These are phyloP conservation scores for Scomber japonicus DNA, from an alignment of 2,113 vertebrate genomes.

Conservation along the genomic window DNA sequence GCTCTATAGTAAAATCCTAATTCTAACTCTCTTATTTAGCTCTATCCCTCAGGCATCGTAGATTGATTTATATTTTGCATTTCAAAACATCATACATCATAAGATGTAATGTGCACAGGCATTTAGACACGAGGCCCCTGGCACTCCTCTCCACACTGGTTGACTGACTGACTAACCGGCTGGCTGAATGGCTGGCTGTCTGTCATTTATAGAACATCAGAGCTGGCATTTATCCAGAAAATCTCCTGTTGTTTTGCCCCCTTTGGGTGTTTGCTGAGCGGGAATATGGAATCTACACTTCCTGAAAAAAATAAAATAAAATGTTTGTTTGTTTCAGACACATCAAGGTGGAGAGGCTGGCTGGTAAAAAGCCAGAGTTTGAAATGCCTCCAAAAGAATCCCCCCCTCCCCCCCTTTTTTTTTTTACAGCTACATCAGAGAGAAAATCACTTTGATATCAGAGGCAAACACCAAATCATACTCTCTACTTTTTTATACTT, in stretches of 20 bases:
- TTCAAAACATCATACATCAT: conserved; percentile 70
- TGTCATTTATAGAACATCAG: conserved; percentile 73
- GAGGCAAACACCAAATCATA: conserved; percentile 57
- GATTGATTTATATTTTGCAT: conserved; percentile 75
- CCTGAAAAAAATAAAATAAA: conserved; percentile 63
- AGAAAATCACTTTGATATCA: conserved; percentile 65
- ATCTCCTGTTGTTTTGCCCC: conserved; percentile 53
- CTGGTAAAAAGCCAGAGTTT: conserved; percentile 61
- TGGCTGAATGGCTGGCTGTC: conserved; percentile 59
- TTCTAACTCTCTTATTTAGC: conserved; percentile 53
- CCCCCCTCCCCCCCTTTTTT: background rate
- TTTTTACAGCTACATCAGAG: conserved; percentile 51
- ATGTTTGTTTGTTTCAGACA: conserved; percentile 61
- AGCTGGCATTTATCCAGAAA: conserved; percentile 64
- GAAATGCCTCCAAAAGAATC: conserved; percentile 58
- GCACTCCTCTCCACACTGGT: conserved; percentile 50
- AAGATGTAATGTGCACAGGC: conserved; percentile 61
- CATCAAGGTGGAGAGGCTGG: conserved; percentile 66
- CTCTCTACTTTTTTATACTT: conserved; percentile 16
- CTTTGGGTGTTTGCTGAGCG: conserved; percentile 61
- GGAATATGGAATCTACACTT: conserved; percentile 65
- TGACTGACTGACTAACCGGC: conserved; percentile 66
- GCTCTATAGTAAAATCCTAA: conserved; percentile 50
- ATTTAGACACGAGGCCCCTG: conserved; percentile 61
- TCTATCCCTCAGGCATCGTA: conserved; percentile 43